Evolutionary conservation across 2,113 vertebrate species (phyloP).

Genomic region (Dasyprocta punctata): DNA sequence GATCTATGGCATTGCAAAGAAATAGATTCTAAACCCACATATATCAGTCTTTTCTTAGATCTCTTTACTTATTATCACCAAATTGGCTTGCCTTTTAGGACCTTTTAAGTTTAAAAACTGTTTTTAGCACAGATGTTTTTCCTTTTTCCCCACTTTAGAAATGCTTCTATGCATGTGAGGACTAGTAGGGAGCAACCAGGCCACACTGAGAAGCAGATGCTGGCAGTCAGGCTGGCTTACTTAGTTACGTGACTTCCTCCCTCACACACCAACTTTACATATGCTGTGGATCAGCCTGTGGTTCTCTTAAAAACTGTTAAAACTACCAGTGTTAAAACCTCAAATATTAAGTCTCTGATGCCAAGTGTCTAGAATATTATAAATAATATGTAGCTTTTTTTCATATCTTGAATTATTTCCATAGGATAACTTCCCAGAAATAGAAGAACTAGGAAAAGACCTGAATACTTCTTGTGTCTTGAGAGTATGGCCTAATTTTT

Average conservation of each 20-base stretch:
- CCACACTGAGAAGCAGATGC: background rate
- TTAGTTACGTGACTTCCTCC: conserved; percentile 23
- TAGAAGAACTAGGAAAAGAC: conserved; percentile 40
- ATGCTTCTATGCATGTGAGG: background rate
- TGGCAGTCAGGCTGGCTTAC: background rate
- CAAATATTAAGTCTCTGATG: conserved; percentile 47
- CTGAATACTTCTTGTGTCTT: conserved; percentile 32
- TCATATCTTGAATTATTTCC: conserved; percentile 65
- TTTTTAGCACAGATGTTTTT: conserved; percentile 32
- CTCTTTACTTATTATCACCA: conserved; percentile 50
- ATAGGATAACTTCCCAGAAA: conserved; percentile 67
- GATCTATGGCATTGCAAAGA: background rate
- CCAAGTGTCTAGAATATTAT: conserved; percentile 53
- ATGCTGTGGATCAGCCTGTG: conserved; percentile 39
- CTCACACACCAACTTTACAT: background rate
- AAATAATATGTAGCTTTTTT: conserved; percentile 69
- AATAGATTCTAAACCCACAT: conserved; percentile 47
- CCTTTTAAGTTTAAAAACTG: conserved; percentile 55
- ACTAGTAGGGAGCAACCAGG: background rate
- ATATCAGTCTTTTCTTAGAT: conserved; percentile 53
- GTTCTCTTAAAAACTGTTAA: conserved; percentile 40
- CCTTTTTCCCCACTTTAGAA: background rate
- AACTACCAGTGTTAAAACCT: conserved; percentile 62
- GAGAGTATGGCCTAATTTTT: conserved; percentile 35
- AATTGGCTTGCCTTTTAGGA: conserved; percentile 12